Evolutionary conservation across 2,797 vertebrate species (phyloP).

Genomic region (Fratercula arctica): DNA sequence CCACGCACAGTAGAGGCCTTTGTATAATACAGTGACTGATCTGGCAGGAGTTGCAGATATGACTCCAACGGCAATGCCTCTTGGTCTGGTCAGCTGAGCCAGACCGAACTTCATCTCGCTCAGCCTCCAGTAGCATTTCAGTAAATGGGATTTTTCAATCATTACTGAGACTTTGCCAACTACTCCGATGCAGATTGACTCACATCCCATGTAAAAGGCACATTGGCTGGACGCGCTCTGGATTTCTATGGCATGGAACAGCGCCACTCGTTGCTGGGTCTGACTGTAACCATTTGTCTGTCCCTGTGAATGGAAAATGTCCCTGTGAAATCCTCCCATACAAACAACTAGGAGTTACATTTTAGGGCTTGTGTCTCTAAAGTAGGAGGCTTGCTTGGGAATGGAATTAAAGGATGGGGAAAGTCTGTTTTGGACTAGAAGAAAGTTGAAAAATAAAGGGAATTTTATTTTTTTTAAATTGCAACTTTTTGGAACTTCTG

Average conservation of each 20-base stretch:
- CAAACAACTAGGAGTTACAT: neutral
- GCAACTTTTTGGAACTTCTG: neutral
- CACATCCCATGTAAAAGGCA: neutral
- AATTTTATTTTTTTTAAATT: neutral
- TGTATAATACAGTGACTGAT: neutral
- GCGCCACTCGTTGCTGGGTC: neutral
- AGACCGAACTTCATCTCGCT: neutral
- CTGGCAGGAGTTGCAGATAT: constrained; percentile 13
- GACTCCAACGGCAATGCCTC: constrained; percentile 18
- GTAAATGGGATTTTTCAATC: constrained; percentile 17
- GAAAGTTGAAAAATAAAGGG: neutral
- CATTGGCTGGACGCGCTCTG: neutral
- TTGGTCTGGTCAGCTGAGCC: neutral
- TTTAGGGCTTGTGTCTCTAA: neutral
- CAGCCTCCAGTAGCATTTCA: constrained; percentile 10
- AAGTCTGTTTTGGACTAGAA: neutral
- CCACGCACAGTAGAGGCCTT: neutral
- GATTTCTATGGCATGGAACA: constrained; percentile 5
- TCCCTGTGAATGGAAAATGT: neutral
- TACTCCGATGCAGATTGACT: constrained; percentile 22
- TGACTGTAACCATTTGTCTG: neutral
- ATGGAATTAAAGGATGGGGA: neutral
- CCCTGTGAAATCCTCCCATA: neutral
- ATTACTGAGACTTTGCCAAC: neutral
- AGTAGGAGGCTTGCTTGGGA: neutral